Percentiles rank a stretch among this genome's conserved stretches.
These are phyloP conservation scores for Hypanus sabinus DNA, from an alignment of 2,113 vertebrate species.

Conservation along the genomic window DNA sequence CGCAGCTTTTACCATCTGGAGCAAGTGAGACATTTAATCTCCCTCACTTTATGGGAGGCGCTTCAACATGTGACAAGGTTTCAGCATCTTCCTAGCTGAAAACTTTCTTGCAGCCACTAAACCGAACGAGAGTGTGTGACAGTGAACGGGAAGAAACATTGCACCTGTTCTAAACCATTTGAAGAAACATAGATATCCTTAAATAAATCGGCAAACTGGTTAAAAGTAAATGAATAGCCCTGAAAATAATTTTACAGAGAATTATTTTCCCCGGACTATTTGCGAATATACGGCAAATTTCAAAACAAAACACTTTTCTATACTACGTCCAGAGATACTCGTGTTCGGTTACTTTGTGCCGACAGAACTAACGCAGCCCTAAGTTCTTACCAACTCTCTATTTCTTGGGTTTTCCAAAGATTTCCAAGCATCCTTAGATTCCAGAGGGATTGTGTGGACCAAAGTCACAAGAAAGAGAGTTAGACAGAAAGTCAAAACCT, in stretches of 20 bases:
- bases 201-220: neutral
- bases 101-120: neutral
- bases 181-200: neutral
- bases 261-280: neutral
- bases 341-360: neutral
- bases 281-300: neutral
- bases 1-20: no score
- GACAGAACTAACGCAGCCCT: neutral
- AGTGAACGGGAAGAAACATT: neutral
- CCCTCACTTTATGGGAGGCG: neutral
- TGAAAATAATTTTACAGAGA: neutral
- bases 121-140: neutral
- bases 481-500: conserved; percentile 45
- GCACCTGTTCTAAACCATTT: neutral
- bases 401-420: conserved; percentile 57
- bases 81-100: neutral
- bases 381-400: conserved; percentile 56
- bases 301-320: neutral
- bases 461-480: conserved; percentile 41
- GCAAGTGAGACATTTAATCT: neutral
- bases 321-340: neutral
- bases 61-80: neutral
- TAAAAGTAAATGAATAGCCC: neutral
- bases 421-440: conserved; percentile 55
- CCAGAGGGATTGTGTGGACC: conserved; percentile 43